phyloP scores from a whole-genome alignment of 2,797 vertebrate species.

The Eurystomus glaucurus region DNA sequence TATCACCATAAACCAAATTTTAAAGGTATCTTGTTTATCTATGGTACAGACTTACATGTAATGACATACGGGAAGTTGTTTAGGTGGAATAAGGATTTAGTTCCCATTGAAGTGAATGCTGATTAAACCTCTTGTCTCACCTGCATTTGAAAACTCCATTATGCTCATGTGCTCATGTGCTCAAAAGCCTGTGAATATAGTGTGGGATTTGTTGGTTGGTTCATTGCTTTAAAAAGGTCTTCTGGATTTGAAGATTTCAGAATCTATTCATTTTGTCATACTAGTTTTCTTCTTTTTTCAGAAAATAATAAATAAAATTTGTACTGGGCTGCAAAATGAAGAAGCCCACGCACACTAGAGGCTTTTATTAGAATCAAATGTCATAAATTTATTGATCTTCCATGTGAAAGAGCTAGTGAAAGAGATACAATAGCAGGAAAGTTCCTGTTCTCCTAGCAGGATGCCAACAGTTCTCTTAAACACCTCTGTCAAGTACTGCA shows the following conservation, averaged over 20 bases:
- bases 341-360: neutral
- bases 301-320: neutral
- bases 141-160: neutral
- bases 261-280: neutral
- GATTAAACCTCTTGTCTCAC: neutral
- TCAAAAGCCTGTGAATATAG: neutral
- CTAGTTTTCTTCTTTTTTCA: neutral
- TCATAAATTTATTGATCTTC: neutral
- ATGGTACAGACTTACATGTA: neutral
- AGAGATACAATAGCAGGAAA: neutral
- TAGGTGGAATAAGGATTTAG: neutral
- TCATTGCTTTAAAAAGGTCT: neutral
- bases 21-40: neutral
- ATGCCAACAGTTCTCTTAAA: neutral
- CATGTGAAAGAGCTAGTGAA: neutral
- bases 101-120: neutral
- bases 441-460: neutral
- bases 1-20: neutral
- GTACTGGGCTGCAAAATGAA: neutral
- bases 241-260: neutral
- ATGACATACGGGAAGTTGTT: neutral
- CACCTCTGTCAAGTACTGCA: neutral
- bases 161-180: neutral
- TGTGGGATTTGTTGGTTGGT: neutral
- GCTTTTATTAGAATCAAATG: neutral